These are phyloP conservation scores for Clanis bilineata DNA, from an alignment of 2,888 invertebrate genomes.

Conservation along the genomic window DNA sequence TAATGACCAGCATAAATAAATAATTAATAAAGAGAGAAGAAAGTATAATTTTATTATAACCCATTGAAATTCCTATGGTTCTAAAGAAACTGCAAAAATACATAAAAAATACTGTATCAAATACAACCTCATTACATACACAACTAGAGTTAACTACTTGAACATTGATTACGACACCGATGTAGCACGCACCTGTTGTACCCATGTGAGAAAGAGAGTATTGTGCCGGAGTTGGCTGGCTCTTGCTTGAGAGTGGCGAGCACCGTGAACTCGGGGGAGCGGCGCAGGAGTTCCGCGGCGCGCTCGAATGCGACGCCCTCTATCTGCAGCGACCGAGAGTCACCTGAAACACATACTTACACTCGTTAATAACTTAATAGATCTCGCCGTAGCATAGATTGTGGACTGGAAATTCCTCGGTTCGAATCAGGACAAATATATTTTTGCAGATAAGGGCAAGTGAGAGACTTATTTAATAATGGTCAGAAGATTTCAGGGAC, in stretches of 20 bases:
- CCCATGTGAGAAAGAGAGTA: constrained; percentile 91
- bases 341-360: constrained; percentile 76
- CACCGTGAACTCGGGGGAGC: constrained; percentile 90
- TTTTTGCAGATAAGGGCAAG: no score
- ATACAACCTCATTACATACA: constrained; percentile 1
- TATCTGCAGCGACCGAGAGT: constrained; percentile 87
- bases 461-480: no score
- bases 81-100: not conserved
- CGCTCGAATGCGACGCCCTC: constrained; percentile 86
- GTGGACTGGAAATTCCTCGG: no score
- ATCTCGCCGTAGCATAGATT: not conserved
- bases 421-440: no score
- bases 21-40: no score
- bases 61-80: no score
- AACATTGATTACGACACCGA: constrained; percentile 13
- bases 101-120: not conserved
- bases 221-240: constrained; percentile 90
- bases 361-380: not conserved
- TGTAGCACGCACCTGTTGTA: constrained; percentile 83
- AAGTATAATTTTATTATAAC: no score
- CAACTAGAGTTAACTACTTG: constrained; percentile 16
- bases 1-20: no score
- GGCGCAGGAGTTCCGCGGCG: constrained; percentile 86
- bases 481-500: no score
- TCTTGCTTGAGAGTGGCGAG: constrained; percentile 90